Percentiles rank a stretch among this genome's conserved stretches.
phyloP scores from a whole-genome alignment of 2,797 vertebrate species.

The Pipistrellus pipistrellus region DNA sequence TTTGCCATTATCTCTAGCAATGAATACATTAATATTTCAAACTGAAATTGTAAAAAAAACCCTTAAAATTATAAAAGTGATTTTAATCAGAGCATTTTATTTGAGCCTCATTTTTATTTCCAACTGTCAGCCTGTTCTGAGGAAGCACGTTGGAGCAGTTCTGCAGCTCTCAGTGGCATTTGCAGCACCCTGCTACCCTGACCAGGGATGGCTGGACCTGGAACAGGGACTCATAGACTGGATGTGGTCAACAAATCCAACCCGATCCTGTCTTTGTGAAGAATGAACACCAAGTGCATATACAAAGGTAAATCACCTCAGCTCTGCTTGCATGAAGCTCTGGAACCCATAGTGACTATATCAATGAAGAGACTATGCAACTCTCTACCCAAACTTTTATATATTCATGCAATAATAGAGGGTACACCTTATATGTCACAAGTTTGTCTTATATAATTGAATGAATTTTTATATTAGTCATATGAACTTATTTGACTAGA shows the following conservation, averaged over 20 bases:
- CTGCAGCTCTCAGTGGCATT: background rate
- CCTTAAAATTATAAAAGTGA: constrained; percentile 48
- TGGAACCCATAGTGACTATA: background rate
- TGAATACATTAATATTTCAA: constrained; percentile 63
- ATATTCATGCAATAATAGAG: background rate
- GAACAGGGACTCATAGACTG: background rate
- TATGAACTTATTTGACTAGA: constrained; percentile 29
- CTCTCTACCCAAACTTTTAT: background rate
- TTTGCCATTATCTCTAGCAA: constrained; percentile 18
- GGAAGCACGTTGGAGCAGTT: background rate
- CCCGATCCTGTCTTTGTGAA: background rate
- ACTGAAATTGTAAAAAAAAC: constrained; percentile 56
- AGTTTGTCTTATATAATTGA: background rate
- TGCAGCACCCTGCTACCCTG: background rate
- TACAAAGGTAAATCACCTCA: background rate
- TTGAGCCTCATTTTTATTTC: constrained; percentile 54
- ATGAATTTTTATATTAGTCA: constrained; percentile 14
- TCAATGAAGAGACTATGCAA: background rate
- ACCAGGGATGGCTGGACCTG: constrained; percentile 3
- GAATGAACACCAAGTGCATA: background rate
- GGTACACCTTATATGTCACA: background rate
- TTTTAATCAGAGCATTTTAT: constrained; percentile 45
- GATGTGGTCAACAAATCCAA: background rate
- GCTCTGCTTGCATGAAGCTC: background rate
- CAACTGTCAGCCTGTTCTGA: background rate